A percentile compares a stretch with the other conserved stretches of the same genome.
phyloP scores from a whole-genome alignment of 2,797 vertebrate genomes.

The Eulemur coronatus region DNA sequence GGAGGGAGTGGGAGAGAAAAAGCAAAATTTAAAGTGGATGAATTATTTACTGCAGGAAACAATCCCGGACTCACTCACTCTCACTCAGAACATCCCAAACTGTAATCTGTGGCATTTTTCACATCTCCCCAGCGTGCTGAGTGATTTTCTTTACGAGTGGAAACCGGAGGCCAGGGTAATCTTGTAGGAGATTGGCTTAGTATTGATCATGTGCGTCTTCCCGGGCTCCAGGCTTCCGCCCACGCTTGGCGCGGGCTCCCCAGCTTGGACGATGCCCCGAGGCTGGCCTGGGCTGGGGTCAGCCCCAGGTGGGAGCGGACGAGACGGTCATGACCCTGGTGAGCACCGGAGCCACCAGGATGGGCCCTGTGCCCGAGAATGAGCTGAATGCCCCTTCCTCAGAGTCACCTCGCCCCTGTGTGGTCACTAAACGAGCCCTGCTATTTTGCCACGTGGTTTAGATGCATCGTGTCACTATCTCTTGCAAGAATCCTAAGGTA shows the following conservation, averaged over 20 bases:
- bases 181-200: conserved; percentile 83
- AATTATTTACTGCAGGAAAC: conserved; percentile 85
- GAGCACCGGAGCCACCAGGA: neutral
- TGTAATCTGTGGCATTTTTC: conserved; percentile 76
- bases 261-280: neutral
- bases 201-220: conserved; percentile 80
- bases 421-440: neutral
- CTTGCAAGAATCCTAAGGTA: neutral
- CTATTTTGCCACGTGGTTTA: neutral
- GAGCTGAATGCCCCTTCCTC: neutral
- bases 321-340: neutral
- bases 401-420: neutral
- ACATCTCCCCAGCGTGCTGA: conserved; percentile 76
- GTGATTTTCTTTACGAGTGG: conserved; percentile 78
- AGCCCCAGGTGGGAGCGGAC: neutral
- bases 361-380: neutral
- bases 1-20: conserved; percentile 55
- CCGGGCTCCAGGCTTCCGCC: conserved; percentile 53
- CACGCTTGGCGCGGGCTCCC: neutral
- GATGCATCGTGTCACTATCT: neutral
- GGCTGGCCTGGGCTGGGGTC: neutral
- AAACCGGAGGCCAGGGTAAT: conserved; percentile 78
- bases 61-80: conserved; percentile 80
- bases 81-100: conserved; percentile 79
- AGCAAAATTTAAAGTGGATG: conserved; percentile 77